phyloP scores from a whole-genome alignment of 2,888 invertebrate genomes.

The Apamea monoglypha region DNA sequence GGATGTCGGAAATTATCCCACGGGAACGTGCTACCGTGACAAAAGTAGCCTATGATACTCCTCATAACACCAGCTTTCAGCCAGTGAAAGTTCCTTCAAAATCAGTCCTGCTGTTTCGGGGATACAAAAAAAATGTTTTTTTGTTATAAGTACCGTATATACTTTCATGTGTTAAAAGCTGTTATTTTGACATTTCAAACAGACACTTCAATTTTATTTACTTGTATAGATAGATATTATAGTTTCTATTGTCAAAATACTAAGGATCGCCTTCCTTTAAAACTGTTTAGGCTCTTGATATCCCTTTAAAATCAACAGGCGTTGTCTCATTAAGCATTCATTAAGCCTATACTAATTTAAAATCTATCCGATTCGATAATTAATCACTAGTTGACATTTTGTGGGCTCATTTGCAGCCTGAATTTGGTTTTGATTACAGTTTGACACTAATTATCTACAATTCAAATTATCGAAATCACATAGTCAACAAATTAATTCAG shows the following conservation, averaged over 20 bases:
- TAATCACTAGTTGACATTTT: slow-evolving; percentile 51
- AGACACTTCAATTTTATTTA: background rate
- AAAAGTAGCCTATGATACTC: no score
- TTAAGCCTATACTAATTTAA: slow-evolving; percentile 21
- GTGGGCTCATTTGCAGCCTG: slow-evolving; percentile 40
- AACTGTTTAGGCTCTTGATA: background rate
- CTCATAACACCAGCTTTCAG: no score
- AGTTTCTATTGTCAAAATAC: background rate
- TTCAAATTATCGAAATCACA: slow-evolving; percentile 26
- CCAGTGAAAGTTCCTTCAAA: background rate
- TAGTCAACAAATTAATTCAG: background rate
- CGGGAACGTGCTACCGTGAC: background rate
- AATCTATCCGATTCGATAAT: slow-evolving; percentile 39
- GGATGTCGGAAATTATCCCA: background rate
- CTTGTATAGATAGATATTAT: no score
- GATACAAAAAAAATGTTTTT: background rate
- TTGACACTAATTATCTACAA: slow-evolving; percentile 51
- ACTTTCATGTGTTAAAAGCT: background rate
- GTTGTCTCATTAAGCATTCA: slow-evolving; percentile 13
- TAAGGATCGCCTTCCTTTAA: background rate
- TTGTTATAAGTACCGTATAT: background rate
- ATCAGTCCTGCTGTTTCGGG: background rate
- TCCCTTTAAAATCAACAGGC: background rate
- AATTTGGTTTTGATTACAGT: slow-evolving; percentile 47
- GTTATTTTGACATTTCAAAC: background rate